Percentiles rank a stretch among this genome's conserved stretches.
Evolutionary conservation across 2,797 vertebrate genomes (phyloP).

Genomic region (Typhlichthys subterraneus): DNA sequence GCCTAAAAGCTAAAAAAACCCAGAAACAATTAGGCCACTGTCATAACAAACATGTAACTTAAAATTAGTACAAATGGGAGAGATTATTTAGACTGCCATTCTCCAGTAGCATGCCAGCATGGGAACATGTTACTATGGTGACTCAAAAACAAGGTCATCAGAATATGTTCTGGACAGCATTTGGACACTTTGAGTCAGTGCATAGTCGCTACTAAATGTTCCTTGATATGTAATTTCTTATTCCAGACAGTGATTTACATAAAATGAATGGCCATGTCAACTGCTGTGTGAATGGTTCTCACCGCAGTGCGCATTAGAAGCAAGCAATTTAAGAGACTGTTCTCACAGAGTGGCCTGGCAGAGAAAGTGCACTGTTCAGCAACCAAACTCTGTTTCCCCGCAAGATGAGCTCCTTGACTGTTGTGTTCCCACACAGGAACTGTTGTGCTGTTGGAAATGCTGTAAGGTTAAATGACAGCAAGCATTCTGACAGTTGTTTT

Average conservation of each 20-base stretch:
- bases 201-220: conserved; percentile 8
- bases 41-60: no score
- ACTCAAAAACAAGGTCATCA: conserved; percentile 58
- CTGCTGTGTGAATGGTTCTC: conserved; percentile 27
- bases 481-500: conserved; percentile 56
- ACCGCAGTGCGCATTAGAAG: conserved; percentile 40
- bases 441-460: conserved; percentile 57
- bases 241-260: conserved; percentile 19
- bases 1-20: not conserved
- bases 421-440: conserved; percentile 42
- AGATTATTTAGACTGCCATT: conserved; percentile 47
- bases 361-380: conserved; percentile 75
- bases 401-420: conserved; percentile 57
- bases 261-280: conserved; percentile 27
- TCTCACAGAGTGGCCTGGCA: conserved; percentile 63
- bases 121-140: conserved; percentile 68
- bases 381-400: conserved; percentile 54
- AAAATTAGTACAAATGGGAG: conserved; percentile 19
- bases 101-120: conserved; percentile 18
- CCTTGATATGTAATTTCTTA: conserved; percentile 31
- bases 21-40: conserved; percentile 27
- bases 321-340: conserved; percentile 39
- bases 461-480: conserved; percentile 46
- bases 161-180: conserved; percentile 43
- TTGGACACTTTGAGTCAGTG: conserved; percentile 19